A percentile compares a stretch with the other conserved stretches of the same genome.
Evolutionary conservation across 2,797 vertebrate genomes (phyloP).

Genomic region (Sciaenops ocellatus): DNA sequence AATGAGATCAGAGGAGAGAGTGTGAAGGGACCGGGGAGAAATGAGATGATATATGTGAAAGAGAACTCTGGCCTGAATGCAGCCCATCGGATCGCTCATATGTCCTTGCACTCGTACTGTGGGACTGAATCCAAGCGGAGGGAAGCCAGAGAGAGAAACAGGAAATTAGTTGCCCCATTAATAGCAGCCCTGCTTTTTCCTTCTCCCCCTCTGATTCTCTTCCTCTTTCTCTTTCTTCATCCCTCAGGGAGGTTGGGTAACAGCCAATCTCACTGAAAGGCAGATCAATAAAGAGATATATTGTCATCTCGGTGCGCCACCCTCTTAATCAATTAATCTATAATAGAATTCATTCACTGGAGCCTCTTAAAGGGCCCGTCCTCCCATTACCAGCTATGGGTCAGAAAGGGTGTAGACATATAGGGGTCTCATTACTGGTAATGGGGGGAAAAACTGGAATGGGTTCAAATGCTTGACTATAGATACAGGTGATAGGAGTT

Average conservation of each 20-base stretch:
- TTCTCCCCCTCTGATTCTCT: conserved; percentile 35
- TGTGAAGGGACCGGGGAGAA: conserved; percentile 40
- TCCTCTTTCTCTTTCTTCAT: conserved; percentile 31
- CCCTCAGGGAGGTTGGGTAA: conserved; percentile 73
- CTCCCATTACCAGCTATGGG: conserved; percentile 56
- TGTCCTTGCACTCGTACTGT: conserved; percentile 8
- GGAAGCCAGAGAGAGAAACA: conserved; percentile 58
- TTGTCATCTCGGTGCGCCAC: conserved; percentile 81
- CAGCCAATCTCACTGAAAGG: conserved; percentile 84
- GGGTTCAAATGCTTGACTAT: conserved; percentile 28
- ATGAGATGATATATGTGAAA: conserved; percentile 52
- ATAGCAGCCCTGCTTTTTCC: conserved; percentile 53
- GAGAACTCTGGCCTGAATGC: conserved; percentile 13
- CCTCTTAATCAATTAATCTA: conserved; percentile 88
- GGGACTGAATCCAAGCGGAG: conserved; percentile 41
- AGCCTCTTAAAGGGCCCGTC: conserved; percentile 78
- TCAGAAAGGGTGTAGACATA: conserved; percentile 52
- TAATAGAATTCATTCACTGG: conserved; percentile 78
- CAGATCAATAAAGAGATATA: conserved; percentile 88
- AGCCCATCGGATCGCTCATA: conserved; percentile 18
- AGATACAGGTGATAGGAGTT: conserved; percentile 61
- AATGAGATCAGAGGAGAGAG: conserved; percentile 56
- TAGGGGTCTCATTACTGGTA: conserved; percentile 54
- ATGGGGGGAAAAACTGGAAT: conserved; percentile 36
- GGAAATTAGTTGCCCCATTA: conserved; percentile 78